Base-by-base conservation (phyloP, 1,140 invertebrate genomes). In the Penaeus indicus region DNA sequence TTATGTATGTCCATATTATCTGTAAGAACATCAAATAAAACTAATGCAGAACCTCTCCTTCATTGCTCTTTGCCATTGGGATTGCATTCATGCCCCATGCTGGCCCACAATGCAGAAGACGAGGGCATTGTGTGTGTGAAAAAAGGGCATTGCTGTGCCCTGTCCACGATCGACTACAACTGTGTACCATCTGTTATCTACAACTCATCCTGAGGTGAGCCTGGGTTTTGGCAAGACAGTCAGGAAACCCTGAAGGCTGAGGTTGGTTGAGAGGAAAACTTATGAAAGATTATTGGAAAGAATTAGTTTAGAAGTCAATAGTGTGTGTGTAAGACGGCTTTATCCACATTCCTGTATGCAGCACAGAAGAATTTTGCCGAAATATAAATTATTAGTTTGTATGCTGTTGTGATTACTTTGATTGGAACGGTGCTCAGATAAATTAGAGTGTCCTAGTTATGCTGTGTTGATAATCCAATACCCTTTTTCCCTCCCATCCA, bases 51-150 rank as follows among this genome's bases (percentile, higher is more conserved):
- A 87, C 86, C 32, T 89, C 38, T 89, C 82, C 38, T 32, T 81
- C 91, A 99, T 97, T 92, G 98, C 99, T 92, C 99, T 96, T 94
- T 99, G 99, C 19, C 99, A 99, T 92, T 99, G 99, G 90, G 99
- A 99, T 93, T 97, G 97, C 91, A 99, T 99, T 92, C 97, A 98
- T 91, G 99, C 47, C 99, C 99, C 21, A 99, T 99, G 99, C 94
- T 99, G 92, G 99, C 99, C 27, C 99, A 99, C 93, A 99, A 99
- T 94, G 99, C 99, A 27, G 99, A 99, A 94, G 99, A 99, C 93
- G 98, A 99, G 94, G 98, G 98, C 89, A 97, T 99, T 79, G 95
- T 99, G 27, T 98, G 97, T 92, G 97, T 99, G n/a, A n/a, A n/a
- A n/a, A 13, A 99, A 99, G 94, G 98, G 98, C 88, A 99, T 99